These are phyloP conservation scores for Mormyrus iriodes DNA, from an alignment of 2,113 vertebrate species.

Conservation along the genomic window DNA sequence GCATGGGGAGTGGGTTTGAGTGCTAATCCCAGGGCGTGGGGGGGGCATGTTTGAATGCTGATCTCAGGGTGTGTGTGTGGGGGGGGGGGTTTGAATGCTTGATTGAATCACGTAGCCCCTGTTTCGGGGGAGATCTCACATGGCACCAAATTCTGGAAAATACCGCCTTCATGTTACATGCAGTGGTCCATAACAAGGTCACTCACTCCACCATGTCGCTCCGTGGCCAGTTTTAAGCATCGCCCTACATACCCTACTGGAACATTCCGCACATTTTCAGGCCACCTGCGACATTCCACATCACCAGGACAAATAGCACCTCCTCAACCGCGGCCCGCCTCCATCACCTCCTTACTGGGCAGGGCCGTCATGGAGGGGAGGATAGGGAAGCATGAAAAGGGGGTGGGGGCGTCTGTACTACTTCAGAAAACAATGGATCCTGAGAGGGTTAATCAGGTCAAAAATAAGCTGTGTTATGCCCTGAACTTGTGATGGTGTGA, in stretches of 20 bases:
- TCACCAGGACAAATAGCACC: neutral
- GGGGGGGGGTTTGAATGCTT: neutral
- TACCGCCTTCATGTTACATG: neutral
- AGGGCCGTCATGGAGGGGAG: neutral
- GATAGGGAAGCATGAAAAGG: neutral
- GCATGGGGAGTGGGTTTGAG: no score
- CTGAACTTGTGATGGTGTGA: no score
- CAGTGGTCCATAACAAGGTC: neutral
- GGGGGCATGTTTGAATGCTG: no score
- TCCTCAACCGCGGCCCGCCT: neutral
- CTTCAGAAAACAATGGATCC: neutral
- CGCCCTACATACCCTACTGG: neutral
- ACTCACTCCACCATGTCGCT: neutral
- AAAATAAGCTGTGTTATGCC: no score
- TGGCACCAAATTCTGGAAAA: neutral
- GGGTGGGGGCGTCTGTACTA: no score
- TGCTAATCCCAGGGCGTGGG: no score
- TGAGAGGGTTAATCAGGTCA: neutral
- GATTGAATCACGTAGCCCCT: no score
- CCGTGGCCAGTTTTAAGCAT: neutral
- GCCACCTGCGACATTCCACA: neutral
- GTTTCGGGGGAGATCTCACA: no score
- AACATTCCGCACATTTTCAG: neutral
- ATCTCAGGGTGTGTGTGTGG: neutral
- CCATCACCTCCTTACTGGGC: neutral